A percentile compares a stretch with the other conserved stretches of the same genome.
Conservation (phyloP, 2,113 vertebrate species). For the Lophotis ruficrista region DNA sequence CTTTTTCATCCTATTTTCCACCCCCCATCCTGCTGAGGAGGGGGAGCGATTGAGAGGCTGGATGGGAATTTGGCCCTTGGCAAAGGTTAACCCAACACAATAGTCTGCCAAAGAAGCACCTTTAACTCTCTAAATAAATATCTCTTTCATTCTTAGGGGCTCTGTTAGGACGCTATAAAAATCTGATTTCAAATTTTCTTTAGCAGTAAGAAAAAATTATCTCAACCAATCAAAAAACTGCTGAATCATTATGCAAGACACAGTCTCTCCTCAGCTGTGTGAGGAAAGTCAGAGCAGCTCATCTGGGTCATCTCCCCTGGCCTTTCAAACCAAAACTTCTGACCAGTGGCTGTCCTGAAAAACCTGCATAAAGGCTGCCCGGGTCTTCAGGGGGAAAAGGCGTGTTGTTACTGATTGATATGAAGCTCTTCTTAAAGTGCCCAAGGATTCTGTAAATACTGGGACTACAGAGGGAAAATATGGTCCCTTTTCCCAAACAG, state of each 20-base stretch:
- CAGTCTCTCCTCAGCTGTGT: not conserved
- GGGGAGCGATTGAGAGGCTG: not conserved
- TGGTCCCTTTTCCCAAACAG: not conserved
- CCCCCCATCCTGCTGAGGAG: not conserved
- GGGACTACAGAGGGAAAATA: not conserved
- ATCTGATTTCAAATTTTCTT: not conserved
- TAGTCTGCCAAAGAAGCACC: not conserved
- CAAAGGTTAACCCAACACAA: not conserved
- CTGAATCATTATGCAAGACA: not conserved
- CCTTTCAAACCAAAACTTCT: not conserved
- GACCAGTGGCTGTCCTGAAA: not conserved
- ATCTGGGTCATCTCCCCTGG: not conserved
- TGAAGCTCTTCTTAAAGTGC: not conserved
- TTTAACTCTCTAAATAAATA: not conserved
- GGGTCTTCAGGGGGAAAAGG: not conserved
- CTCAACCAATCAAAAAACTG: not conserved
- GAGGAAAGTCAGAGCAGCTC: not conserved
- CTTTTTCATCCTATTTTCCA: not conserved
- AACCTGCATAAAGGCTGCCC: not conserved
- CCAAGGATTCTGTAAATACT: not conserved
- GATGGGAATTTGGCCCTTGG: not conserved
- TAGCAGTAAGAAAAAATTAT: not conserved
- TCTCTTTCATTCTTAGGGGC: not conserved
- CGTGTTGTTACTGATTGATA: not conserved
- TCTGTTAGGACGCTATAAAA: not conserved